Evolutionary conservation across 2,888 invertebrate species (phyloP).

Genomic region (Dasysyrphus tricinctus): DNA sequence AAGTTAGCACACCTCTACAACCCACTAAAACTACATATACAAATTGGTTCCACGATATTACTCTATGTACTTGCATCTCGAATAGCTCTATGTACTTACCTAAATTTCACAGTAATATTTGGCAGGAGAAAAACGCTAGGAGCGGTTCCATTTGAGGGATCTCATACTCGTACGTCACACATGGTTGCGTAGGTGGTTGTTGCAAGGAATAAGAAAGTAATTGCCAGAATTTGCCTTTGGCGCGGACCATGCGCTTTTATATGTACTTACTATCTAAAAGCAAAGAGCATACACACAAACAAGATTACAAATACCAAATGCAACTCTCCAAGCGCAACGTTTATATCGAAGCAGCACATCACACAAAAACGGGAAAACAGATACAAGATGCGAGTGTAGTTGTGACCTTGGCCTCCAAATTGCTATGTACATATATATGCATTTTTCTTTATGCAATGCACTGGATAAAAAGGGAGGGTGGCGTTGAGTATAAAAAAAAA

Average conservation of each 20-base stretch:
- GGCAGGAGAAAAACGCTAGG: slow-evolving; percentile 38
- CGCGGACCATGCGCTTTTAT: slow-evolving; percentile 56
- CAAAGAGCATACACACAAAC: slow-evolving; percentile 23
- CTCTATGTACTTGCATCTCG: not conserved
- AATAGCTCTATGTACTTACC: not conserved
- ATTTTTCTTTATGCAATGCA: slow-evolving; percentile 40
- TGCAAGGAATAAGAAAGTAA: slow-evolving; percentile 18
- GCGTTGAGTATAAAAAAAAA: not conserved
- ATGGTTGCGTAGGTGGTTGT: slow-evolving; percentile 33
- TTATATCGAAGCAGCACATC: not conserved
- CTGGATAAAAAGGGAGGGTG: not conserved
- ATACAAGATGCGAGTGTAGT: slow-evolving; percentile 44
- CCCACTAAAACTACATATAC: not conserved
- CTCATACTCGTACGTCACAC: slow-evolving; percentile 18
- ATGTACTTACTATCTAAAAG: not conserved
- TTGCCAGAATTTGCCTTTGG: slow-evolving; percentile 23
- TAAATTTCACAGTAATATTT: not conserved
- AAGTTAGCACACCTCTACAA: not conserved
- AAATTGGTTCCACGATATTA: not conserved
- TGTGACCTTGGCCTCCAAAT: slow-evolving; percentile 76
- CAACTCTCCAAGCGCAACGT: slow-evolving; percentile 59
- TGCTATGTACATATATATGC: slow-evolving; percentile 5
- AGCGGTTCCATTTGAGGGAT: slow-evolving; percentile 14
- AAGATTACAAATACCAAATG: slow-evolving; percentile 17
- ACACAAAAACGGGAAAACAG: not conserved